Evolutionary conservation across 2,797 vertebrate species (phyloP), one percentile per base, ranked within the genome.

Genomic region (Halcyon chelicuti): DNA sequence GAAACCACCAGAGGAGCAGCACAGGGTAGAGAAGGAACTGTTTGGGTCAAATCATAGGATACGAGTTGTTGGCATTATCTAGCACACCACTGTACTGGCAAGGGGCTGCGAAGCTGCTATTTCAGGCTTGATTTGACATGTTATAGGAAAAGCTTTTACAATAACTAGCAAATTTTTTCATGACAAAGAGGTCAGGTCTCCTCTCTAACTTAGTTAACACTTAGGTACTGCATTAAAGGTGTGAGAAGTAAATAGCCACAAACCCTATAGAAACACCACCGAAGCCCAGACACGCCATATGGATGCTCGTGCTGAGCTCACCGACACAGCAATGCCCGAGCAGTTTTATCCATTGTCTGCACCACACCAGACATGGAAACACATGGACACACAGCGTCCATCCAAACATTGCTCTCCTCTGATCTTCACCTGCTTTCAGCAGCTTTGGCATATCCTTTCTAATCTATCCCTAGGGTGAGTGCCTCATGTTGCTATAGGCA

Each of bases 301-400:
- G 19, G 62, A 49, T 46, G n/a, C 16, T 86, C 22, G 72, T 4
- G 0, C 12, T 0, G 0, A 62, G 47, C 57, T 67, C 65, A 46
- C 31, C 5, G 15, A 49, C 35, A 49, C n/a, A 70, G 42, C 37
- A 25, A 12, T 5, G 22, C 35, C 58, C 5, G 0, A 40, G 12
- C 26, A 62, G 60, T 42, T 73, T 63, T 35, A 63, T 40, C 49
- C 58, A 40, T 4, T 18, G 1, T 25, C 49, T 40, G 25, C 5
- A 1, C 18, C 57, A 58, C 47, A 71, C 10, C 58, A 91, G 60
- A 17, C 26, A 51, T 12, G 21, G 40, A 74, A 77, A 74, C 31
- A 35, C 2, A 2, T 1, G 12, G 21, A 63, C 89, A 58, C 33
- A 31, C 0, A 8, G 21, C 55, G 77, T 17, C 49, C 37, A 80